Conservation (phyloP, 1,140 invertebrate species). For the Protaetia brevitarsis region DNA sequence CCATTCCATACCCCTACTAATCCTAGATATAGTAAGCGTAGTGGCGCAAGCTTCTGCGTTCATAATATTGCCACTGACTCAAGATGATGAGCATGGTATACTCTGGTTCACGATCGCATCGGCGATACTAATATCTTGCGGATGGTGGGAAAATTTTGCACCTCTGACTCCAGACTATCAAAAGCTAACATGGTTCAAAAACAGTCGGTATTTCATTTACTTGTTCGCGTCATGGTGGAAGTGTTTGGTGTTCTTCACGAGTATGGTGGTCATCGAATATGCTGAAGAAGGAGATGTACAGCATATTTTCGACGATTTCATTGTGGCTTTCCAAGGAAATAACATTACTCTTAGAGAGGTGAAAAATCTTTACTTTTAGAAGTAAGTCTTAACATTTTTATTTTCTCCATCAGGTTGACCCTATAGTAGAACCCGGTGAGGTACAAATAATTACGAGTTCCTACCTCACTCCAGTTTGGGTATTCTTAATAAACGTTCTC, state of each 20-base stretch:
- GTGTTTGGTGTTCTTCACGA: slow-evolving; percentile 59
- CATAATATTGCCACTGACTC: slow-evolving; percentile 63
- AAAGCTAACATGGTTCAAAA: slow-evolving; percentile 49
- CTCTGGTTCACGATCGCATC: slow-evolving; percentile 64
- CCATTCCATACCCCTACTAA: not conserved
- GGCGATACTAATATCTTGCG: slow-evolving; percentile 68
- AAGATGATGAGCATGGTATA: slow-evolving; percentile 39
- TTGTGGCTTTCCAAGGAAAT: slow-evolving; percentile 54
- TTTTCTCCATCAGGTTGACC: slow-evolving; percentile 20
- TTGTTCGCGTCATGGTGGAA: slow-evolving; percentile 67
- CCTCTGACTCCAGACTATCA: slow-evolving; percentile 53
- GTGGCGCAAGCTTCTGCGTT: slow-evolving; percentile 60
- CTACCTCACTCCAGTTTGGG: slow-evolving; percentile 53
- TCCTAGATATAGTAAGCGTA: slow-evolving; percentile 58
- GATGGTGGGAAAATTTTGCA: slow-evolving; percentile 85
- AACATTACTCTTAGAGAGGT: slow-evolving; percentile 59
- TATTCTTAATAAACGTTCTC: slow-evolving; percentile 61
- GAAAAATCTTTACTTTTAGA: slow-evolving; percentile 23
- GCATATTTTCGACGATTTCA: slow-evolving; percentile 55
- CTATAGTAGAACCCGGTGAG: too few relatives aligned
- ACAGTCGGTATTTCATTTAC: slow-evolving; percentile 67
- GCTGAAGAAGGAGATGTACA: slow-evolving; percentile 53
- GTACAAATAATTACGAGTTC: too few relatives aligned
- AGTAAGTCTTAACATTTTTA: slow-evolving; percentile 3
- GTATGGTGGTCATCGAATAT: slow-evolving; percentile 56